A percentile compares a stretch with the other conserved stretches of the same genome.
Evolutionary conservation across 2,113 vertebrate species (phyloP).

Genomic region (Sula dactylatra): DNA sequence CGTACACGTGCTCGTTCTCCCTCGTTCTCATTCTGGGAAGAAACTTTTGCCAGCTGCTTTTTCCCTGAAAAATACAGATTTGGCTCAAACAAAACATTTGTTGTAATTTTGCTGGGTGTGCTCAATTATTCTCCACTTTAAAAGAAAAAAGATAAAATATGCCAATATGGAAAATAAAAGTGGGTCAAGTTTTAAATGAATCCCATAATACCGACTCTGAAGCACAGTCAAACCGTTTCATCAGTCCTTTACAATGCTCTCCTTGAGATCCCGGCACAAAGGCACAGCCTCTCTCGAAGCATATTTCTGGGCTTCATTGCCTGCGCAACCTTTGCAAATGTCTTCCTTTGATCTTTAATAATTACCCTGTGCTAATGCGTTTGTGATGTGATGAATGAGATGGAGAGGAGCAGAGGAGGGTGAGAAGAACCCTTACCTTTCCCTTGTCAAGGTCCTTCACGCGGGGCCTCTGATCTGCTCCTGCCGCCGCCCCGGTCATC

Average conservation of each 20-base stretch:
- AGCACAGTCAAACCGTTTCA: neutral
- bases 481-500: neutral
- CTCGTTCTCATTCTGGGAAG: neutral
- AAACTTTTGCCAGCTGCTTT: neutral
- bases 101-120: constrained; percentile 21
- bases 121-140: neutral
- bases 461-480: neutral
- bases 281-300: neutral
- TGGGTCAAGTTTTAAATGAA: constrained; percentile 49
- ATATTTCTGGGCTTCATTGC: neutral
- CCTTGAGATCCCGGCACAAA: constrained; percentile 1
- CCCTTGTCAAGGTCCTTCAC: neutral
- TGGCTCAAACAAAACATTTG: neutral
- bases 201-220: neutral
- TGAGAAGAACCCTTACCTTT: neutral
- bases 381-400: neutral
- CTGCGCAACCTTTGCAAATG: neutral
- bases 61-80: neutral
- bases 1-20: neutral
- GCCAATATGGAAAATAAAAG: constrained; percentile 35
- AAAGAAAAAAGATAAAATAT: neutral
- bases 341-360: constrained; percentile 2
- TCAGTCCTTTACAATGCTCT: neutral
- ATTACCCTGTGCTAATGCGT: neutral
- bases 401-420: neutral